Evolutionary conservation across 2,113 vertebrate species (phyloP).

Genomic region (Pachypanchax playfairii): DNA sequence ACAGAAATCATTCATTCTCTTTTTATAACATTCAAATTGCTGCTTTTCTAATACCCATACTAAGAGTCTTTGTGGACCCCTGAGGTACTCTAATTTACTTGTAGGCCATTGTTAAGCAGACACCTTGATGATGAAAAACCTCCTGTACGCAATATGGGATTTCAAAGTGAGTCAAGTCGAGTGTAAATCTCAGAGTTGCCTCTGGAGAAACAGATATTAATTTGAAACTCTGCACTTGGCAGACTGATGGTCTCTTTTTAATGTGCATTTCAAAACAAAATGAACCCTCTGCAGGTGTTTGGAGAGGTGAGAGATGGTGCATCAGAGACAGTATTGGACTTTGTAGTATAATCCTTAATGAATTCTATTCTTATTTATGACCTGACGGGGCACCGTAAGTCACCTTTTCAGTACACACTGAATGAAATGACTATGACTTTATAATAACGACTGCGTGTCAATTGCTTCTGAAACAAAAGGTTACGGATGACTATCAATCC

Average conservation of each 20-base stretch:
- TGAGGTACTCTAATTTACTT: slow-evolving; percentile 67
- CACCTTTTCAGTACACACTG: slow-evolving; percentile 57
- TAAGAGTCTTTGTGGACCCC: slow-evolving; percentile 46
- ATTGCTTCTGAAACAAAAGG: slow-evolving; percentile 71
- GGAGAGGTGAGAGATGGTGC: slow-evolving; percentile 59
- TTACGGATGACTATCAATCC: slow-evolving; percentile 64
- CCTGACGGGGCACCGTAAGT: slow-evolving; percentile 67
- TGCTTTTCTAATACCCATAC: slow-evolving; percentile 63
- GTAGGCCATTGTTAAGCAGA: slow-evolving; percentile 69
- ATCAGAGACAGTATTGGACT: slow-evolving; percentile 57
- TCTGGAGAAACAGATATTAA: slow-evolving; percentile 79
- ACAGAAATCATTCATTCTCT: slow-evolving; percentile 69
- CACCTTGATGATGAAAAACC: slow-evolving; percentile 76
- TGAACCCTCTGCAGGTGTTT: slow-evolving; percentile 68
- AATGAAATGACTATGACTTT: slow-evolving; percentile 60
- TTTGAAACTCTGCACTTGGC: slow-evolving; percentile 71
- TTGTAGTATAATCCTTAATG: slow-evolving; percentile 70
- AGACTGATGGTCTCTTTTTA: slow-evolving; percentile 67
- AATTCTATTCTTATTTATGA: slow-evolving; percentile 79
- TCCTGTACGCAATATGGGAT: slow-evolving; percentile 71
- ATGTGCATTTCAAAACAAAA: slow-evolving; percentile 71
- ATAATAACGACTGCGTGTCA: slow-evolving; percentile 66
- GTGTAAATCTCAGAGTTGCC: slow-evolving; percentile 74
- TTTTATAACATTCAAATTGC: slow-evolving; percentile 68
- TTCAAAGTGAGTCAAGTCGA: slow-evolving; percentile 71